Base-by-base conservation (phyloP, 2,113 vertebrate species). In the Oostethus manadensis region DNA sequence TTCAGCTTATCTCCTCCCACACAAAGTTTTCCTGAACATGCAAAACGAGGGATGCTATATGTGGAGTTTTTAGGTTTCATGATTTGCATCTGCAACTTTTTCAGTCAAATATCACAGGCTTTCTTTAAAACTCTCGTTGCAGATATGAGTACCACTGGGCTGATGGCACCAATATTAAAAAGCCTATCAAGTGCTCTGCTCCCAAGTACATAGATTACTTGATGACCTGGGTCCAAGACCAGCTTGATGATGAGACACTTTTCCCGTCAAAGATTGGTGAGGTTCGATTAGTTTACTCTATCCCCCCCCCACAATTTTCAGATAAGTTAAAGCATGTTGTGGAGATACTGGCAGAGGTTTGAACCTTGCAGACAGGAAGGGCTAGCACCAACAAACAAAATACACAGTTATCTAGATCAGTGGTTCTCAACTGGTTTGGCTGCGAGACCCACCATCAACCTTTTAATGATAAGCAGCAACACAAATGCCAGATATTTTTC, bases 221-320 rank as follows among this genome's bases (percentile, higher is more conserved):
- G 90, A 98, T 98, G 96, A 98, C 94, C 1, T 98, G 96, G 96
- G 96, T 98, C 66, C 96, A 98, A 83, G 95, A 98, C 79, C 96
- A 98, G 81, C 91, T 98, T 77, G 96, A 98, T 18, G 96, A 98
- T 1, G 96, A 98, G 82, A 98, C 96, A 0, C 93, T 98, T 40
- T 98, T 97, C 64, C 96, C 96, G n/a, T 96, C 94, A 1, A 98
- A 98, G 83, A 98, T 98, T 0, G 96, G 95, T 98, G 68, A 87
- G 92, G 63, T 76, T 59, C 13, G 1, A 29, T 58, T 22, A 18
- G 21, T 54, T 1, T n/a, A n/a, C n/a, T n/a, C n/a, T 6, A 35
- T 35, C 10, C 10, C 33, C 33, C n/a, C n/a, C 33, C 33, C 33
- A 42, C 4, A 38, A 42, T 29, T 20, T 43, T 58, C 26, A 50